Base-by-base conservation (phyloP, 2,888 invertebrate genomes). In the Amphimallon solstitiale region DNA sequence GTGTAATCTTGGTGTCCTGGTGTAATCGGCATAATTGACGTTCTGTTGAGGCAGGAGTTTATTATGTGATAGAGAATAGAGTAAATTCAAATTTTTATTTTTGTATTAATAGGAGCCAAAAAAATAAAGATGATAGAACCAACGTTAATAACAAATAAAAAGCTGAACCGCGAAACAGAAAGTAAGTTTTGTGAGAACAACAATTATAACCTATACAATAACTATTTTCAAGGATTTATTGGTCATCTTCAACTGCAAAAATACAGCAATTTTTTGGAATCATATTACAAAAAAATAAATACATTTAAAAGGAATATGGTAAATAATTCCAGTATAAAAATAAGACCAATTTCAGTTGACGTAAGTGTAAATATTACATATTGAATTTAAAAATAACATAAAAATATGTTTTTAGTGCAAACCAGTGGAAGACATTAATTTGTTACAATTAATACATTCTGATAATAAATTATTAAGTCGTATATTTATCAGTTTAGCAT, bases 381-480 rank as follows among this genome's bases (percentile, higher is more conserved):
- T n/a, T n/a, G n/a, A n/a, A 17, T 37, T 37, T 56, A 56, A 9
- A 15, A 40, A 40, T 40, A 1, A 10, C 4, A 21, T 40, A 17
- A 17, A 19, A 15, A 5, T 45, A 70, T 23, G 71, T 71, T 77
- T 78, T 48, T 68, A 80, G 79, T 73, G 71, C 68, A 78, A 82
- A 60, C 86, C 88, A 1, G 84, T 81, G 71, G 93, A 94, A 81
- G 86, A 88, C 70, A 84, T 89, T 10, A 84, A 87, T 2, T 80
- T 93, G 34, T 82, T 91, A 34, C 88, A 91, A 71, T 80, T 95
- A 67, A 88, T 93, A 9, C 89, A 92, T 71, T 93, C 93, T 19
- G 94, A 95, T 81, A 94, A 94, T 78, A 92, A 91, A 77, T 84
- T 90, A 52, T 86, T 95, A 74, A 91, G 91, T 35, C 91, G 92